Conservation (phyloP, 2,113 vertebrate species). For the Gallinago paraguaiae region DNA sequence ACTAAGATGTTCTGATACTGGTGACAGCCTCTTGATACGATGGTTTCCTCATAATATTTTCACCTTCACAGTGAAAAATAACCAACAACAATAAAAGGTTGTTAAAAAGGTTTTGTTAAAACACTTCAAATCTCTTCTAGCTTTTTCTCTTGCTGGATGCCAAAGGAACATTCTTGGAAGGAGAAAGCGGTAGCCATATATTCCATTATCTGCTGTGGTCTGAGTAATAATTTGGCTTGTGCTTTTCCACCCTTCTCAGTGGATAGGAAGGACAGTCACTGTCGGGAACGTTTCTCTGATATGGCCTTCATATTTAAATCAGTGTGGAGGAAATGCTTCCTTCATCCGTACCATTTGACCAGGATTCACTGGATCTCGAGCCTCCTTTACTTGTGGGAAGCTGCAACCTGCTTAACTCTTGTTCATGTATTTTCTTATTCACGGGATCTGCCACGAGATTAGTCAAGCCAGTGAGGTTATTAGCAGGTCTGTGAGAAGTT, state of each 20-base stretch:
- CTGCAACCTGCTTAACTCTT: background rate
- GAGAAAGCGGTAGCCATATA: background rate
- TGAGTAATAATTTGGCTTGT: background rate
- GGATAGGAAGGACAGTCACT: fast-evolving
- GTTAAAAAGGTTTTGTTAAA: background rate
- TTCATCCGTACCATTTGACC: background rate
- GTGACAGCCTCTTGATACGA: background rate
- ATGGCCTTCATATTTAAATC: background rate
- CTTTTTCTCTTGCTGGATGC: background rate
- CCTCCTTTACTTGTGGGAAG: background rate
- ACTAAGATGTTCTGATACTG: background rate
- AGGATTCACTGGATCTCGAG: background rate
- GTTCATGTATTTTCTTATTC: background rate
- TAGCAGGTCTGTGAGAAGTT: background rate
- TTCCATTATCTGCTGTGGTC: background rate
- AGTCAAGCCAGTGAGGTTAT: background rate
- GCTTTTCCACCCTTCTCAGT: background rate
- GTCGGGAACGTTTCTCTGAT: background rate
- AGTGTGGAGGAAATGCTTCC: background rate
- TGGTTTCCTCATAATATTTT: background rate
- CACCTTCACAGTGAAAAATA: background rate
- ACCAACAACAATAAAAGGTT: too few species aligned
- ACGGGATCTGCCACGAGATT: background rate
- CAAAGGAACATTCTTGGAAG: background rate
- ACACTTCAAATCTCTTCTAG: background rate